Evolutionary conservation across 2,113 vertebrate species (phyloP).

Genomic region (Lycaon pictus): DNA sequence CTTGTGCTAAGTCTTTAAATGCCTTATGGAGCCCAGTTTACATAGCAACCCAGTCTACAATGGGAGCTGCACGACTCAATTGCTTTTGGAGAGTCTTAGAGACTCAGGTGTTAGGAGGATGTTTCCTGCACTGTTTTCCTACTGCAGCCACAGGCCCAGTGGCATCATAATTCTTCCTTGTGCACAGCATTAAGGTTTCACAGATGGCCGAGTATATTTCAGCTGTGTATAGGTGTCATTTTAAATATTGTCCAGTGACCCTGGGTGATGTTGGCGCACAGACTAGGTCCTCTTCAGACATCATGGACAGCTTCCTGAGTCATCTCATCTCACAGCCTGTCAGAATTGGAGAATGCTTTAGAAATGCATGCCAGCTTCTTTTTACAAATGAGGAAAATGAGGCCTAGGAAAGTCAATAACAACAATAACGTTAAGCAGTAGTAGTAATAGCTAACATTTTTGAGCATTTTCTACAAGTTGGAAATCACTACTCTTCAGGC

Average conservation of each 20-base stretch:
- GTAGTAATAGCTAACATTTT: neutral
- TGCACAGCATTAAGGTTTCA: neutral
- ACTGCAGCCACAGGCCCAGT: neutral
- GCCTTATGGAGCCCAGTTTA: slow-evolving; percentile 83
- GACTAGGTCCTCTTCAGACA: neutral
- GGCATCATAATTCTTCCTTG: neutral
- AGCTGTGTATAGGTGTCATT: neutral
- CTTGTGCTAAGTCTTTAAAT: slow-evolving; percentile 85
- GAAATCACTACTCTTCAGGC: neutral
- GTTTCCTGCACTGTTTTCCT: slow-evolving; percentile 75
- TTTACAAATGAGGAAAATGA: slow-evolving; percentile 41
- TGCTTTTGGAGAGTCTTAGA: slow-evolving; percentile 80
- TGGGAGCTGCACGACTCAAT: slow-evolving; percentile 58
- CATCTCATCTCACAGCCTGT: slow-evolving; percentile 44
- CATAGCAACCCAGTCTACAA: slow-evolving; percentile 82
- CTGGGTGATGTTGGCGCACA: neutral
- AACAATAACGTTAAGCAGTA: neutral
- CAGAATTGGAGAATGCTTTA: slow-evolving; percentile 21
- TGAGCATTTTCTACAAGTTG: neutral
- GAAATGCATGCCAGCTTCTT: slow-evolving; percentile 27
- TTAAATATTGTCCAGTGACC: neutral
- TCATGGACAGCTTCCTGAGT: neutral
- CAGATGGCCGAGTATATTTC: neutral
- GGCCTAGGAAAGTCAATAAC: neutral
- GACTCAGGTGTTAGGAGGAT: slow-evolving; percentile 51